phyloP scores from a whole-genome alignment of 2,113 vertebrate genomes.

The Hippocampus comes region DNA sequence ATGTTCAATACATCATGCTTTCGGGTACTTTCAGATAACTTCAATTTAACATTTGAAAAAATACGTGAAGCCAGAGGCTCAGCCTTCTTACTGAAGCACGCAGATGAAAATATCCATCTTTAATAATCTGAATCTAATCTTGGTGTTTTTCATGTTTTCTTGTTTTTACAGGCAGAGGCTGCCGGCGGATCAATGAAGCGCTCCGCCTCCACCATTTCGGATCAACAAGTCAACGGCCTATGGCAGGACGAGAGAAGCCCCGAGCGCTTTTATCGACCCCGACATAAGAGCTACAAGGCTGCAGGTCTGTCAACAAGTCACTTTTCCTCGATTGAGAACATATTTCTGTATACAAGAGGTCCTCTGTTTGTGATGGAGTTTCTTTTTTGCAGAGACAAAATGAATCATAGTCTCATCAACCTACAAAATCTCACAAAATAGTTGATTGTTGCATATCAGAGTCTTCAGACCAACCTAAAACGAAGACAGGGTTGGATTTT shows the following conservation, averaged over 20 bases:
- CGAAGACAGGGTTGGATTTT: neutral
- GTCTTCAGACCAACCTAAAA: too few species aligned
- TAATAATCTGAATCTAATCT: neutral
- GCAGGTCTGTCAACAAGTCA: constrained; percentile 69
- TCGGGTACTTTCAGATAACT: too few species aligned
- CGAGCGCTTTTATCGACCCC: constrained; percentile 83
- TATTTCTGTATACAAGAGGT: neutral
- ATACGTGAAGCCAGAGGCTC: neutral
- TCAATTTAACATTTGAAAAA: neutral
- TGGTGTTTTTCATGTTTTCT: constrained; percentile 26
- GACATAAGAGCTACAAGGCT: constrained; percentile 93
- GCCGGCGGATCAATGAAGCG: constrained; percentile 85
- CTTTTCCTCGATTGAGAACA: neutral
- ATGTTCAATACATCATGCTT: too few species aligned
- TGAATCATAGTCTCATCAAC: too few species aligned
- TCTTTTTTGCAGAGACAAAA: too few species aligned
- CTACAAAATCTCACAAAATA: too few species aligned
- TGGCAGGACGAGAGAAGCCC: constrained; percentile 91
- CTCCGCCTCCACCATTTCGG: constrained; percentile 84
- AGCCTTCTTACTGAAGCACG: constrained; percentile 34
- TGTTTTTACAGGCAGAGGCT: constrained; percentile 71
- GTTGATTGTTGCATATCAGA: too few species aligned
- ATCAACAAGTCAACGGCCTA: constrained; percentile 84
- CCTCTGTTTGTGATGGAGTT: too few species aligned
- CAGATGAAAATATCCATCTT: neutral